Base-by-base conservation (phyloP, 2,113 vertebrate genomes). In the Vulpes ferrilata region DNA sequence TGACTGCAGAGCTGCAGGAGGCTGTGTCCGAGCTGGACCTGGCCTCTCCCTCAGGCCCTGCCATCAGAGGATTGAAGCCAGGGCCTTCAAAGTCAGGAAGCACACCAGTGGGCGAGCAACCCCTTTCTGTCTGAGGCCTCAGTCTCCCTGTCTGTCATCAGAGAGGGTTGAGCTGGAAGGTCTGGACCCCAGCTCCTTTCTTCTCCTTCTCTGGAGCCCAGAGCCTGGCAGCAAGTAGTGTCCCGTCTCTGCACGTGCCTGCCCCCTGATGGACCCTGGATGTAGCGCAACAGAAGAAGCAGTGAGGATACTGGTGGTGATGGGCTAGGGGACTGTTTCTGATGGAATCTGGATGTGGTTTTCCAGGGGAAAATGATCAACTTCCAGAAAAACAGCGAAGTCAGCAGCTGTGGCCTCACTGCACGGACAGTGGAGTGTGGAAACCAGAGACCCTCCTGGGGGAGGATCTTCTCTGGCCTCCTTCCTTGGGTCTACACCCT, bases 381-480 rank as follows among this genome's bases (percentile, higher is more conserved):
- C 98, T 99, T 99, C 35, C 99, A 99, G 97, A 99, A 99, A 98
- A 99, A 99, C 92, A 98, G 99, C 95, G 99, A 99, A 99, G 99
- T 99, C 65, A 98, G 98, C 22, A 43, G 62, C 2, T 30, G 59
- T 4, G 23, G 12, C n/a, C 9, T 62, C 23, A 1, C 48, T 15
- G 20, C 32, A 19, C 64, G 57, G 8, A 25, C 35, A n/a, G 22
- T 25, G 11, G 71, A 0, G 38, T 7, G 22, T 43, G 71, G 35
- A 35, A 51, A 32, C 32, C 48, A 15, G 12, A 69, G 48, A 51
- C 43, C 43, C 19, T 22, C 20, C 48, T 55, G 48, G 27, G 6
- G 6, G 4, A 23, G 30, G 84, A 16, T 22, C 20, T 20, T n/a
- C 30, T 4, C 43, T 32, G 32, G 32, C 48, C 51, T 38, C 19